Evolutionary conservation across 30 jellyfish, hydroid and myxozoan species (phyloP), one percentile per base, ranked within the genome.

Genomic region (Sanderia malayensis): DNA sequence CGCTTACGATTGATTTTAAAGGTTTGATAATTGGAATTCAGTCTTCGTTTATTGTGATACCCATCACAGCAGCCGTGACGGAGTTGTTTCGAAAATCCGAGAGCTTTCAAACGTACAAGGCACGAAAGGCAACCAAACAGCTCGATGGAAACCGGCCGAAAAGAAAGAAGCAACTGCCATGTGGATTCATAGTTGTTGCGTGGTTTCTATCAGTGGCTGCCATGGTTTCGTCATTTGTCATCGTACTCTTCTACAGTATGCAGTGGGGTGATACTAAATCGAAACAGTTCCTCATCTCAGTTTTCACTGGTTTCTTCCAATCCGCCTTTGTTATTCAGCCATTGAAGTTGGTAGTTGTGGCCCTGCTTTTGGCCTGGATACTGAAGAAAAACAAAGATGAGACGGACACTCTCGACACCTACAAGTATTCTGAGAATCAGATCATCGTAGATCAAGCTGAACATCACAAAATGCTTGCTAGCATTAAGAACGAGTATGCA

Each of bases 211-310:
- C 82, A 0, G 31, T 79, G 19, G 70, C 73, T 0, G 59, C 85
- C 1, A 68, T 67, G 0, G 34, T 57, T 11, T 46, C 88, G 2
- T 79, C 94, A 9, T 20, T 89, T 20, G 73, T 80, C 29, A 58
- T 87, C 64, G 77, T 77, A 32, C 41, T 87, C 7, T 77, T 87
- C 69, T 87, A 87, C 83, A 79, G 94, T 70, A 80, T 87, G 93
- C 87, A 59, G 47, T 87, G 96, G 96, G 96, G 96, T 9, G 47
- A 67, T 17, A 74, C 29, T 45, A 87, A 71, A 41, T 87, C 96
- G 11, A 75, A 64, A 28, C 87, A 77, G 81, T 87, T 92, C 49
- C 90, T 87, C 20, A 73, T 70, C 13, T 71, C 91, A 1, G 69
- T 87, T 59, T 65, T 77, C 73, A 70, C 86, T n/a, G 79, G 92